Conservation (phyloP, 2,113 vertebrate genomes). For the Aspiorhynchus laticeps region DNA sequence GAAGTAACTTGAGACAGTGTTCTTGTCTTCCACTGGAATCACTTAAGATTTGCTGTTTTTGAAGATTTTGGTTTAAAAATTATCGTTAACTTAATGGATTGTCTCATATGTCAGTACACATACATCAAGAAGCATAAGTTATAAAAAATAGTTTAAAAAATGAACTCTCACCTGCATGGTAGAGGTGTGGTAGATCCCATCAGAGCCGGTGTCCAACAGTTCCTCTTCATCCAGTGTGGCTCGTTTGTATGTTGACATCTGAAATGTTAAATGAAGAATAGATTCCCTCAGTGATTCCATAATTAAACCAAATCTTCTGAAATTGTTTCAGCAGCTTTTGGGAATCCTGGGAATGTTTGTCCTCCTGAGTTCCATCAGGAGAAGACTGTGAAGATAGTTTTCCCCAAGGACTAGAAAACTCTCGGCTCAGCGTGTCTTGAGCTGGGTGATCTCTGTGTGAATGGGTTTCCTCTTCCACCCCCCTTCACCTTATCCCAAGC, state of each 20-base stretch:
- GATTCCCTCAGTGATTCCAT: slow-evolving; percentile 81
- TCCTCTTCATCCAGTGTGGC: slow-evolving; percentile 94
- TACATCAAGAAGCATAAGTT: not conserved
- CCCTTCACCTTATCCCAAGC: slow-evolving; percentile 40
- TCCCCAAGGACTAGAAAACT: slow-evolving; percentile 20
- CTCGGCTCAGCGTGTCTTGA: slow-evolving; percentile 8
- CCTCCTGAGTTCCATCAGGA: slow-evolving; percentile 62
- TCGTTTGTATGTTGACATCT: slow-evolving; percentile 95
- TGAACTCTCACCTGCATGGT: slow-evolving; percentile 81
- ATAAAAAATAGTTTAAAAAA: not conserved
- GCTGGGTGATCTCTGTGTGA: slow-evolving; percentile 23
- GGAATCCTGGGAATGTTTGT: slow-evolving; percentile 42
- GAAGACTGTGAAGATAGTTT: slow-evolving; percentile 46
- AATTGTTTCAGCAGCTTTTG: slow-evolving; percentile 41
- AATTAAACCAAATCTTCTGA: slow-evolving; percentile 12
- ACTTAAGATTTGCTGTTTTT: not conserved
- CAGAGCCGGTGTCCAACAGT: slow-evolving; percentile 83
- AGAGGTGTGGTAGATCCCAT: slow-evolving; percentile 84
- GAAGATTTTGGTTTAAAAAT: not conserved
- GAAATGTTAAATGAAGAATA: slow-evolving; percentile 81
- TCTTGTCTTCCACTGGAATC: not conserved
- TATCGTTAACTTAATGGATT: not conserved
- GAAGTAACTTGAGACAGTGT: not conserved
- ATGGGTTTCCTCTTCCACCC: slow-evolving; percentile 43
- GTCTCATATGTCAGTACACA: not conserved